Percentiles rank a stretch among this genome's conserved stretches.
These are phyloP conservation scores for Nanorana parkeri DNA, from an alignment of 2,113 vertebrate species.

Conservation along the genomic window DNA sequence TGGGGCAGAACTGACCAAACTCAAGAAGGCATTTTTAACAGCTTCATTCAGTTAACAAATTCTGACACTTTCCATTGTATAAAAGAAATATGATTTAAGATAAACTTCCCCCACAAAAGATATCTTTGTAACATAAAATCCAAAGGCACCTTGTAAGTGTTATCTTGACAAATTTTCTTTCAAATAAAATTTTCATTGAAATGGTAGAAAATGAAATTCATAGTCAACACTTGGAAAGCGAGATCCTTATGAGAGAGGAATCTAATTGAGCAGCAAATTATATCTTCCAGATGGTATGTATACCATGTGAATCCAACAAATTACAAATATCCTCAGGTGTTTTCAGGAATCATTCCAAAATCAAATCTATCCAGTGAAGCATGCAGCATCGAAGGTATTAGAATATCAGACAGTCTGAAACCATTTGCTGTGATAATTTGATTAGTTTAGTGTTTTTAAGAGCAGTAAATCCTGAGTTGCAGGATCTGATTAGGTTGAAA, in stretches of 20 bases:
- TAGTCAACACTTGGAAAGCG: constrained; percentile 37
- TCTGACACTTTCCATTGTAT: too few species aligned
- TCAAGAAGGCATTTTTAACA: too few species aligned
- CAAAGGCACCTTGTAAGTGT: constrained; percentile 11
- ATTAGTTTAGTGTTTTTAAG: constrained; percentile 32
- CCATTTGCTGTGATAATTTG: constrained; percentile 31
- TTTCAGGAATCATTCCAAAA: constrained; percentile 37
- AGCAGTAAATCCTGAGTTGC: background rate
- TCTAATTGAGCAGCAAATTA: constrained; percentile 55
- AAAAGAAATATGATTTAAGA: too few species aligned
- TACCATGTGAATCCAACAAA: constrained; percentile 51
- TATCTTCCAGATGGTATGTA: constrained; percentile 56
- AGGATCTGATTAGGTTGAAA: constrained; percentile 1
- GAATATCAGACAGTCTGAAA: constrained; percentile 21
- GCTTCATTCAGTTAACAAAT: too few species aligned
- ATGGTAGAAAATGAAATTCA: constrained; percentile 29
- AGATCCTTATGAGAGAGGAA: constrained; percentile 33
- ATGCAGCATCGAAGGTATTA: constrained; percentile 12
- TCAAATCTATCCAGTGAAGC: constrained; percentile 44
- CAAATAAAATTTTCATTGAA: constrained; percentile 38
- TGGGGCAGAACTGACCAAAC: too few species aligned
- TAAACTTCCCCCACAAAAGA: too few species aligned
- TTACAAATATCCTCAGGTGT: constrained; percentile 56
- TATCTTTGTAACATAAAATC: background rate
- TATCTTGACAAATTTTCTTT: constrained; percentile 6